phyloP scores from a whole-genome alignment of 2,113 vertebrate species.

The Madoqua kirkii region DNA sequence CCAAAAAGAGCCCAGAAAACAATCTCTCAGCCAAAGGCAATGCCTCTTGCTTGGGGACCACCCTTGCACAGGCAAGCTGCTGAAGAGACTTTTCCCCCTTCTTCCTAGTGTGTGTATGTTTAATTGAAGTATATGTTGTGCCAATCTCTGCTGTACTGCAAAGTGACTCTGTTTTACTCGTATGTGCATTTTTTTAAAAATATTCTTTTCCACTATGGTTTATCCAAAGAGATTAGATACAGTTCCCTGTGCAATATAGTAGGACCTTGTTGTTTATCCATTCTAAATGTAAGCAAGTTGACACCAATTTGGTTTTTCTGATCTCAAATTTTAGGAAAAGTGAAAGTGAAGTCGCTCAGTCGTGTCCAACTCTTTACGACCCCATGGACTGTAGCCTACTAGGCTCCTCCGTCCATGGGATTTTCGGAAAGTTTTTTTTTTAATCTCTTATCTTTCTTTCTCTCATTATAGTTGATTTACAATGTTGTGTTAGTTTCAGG shows the following conservation, averaged over 20 bases:
- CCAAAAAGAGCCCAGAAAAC: constrained; percentile 36
- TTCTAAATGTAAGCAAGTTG: neutral
- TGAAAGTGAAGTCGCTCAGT: neutral
- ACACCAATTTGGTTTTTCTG: neutral
- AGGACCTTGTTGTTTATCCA: neutral
- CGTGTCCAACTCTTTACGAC: neutral
- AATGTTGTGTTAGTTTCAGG: neutral
- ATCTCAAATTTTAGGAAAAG: neutral
- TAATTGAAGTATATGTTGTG: neutral
- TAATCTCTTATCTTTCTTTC: neutral
- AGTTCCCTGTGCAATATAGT: neutral
- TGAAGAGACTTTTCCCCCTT: neutral
- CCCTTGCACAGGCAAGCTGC: neutral
- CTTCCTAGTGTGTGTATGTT: neutral
- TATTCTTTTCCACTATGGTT: neutral
- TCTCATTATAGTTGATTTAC: neutral
- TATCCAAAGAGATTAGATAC: neutral
- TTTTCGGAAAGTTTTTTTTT: neutral
- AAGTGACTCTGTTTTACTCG: neutral
- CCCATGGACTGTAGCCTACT: neutral
- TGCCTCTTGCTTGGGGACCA: neutral
- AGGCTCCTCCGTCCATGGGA: neutral
- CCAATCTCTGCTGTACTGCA: neutral
- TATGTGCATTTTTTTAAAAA: neutral
- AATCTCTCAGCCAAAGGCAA: neutral